A percentile compares a stretch with the other conserved stretches of the same genome.
These are phyloP conservation scores for Taxidea taxus DNA, from an alignment of 2,113 vertebrate species.

Conservation along the genomic window DNA sequence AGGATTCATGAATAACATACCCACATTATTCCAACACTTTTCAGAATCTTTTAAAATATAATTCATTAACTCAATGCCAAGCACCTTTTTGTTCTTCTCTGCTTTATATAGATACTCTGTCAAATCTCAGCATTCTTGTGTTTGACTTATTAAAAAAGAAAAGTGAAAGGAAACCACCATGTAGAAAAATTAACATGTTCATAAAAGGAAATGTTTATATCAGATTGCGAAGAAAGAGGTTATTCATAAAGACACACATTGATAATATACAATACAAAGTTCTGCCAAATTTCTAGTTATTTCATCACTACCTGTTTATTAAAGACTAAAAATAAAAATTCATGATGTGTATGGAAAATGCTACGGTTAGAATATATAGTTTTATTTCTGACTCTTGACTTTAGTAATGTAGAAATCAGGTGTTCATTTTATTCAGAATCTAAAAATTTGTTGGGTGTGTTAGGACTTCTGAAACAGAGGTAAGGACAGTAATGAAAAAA, in stretches of 20 bases:
- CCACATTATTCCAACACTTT: slow-evolving; percentile 45
- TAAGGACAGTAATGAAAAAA: background rate
- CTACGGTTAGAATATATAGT: background rate
- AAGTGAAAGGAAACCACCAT: slow-evolving; percentile 11
- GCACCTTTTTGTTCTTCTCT: slow-evolving; percentile 50
- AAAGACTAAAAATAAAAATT: slow-evolving; percentile 1
- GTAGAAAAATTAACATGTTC: slow-evolving; percentile 40
- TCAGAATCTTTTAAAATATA: slow-evolving; percentile 41
- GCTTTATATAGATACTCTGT: slow-evolving; percentile 48
- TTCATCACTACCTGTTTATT: background rate
- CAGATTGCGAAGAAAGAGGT: background rate
- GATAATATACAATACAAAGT: background rate
- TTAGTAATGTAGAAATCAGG: background rate
- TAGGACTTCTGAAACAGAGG: background rate
- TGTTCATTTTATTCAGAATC: background rate
- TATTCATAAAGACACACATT: background rate
- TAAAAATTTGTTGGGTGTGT: background rate
- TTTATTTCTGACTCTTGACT: background rate
- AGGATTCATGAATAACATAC: slow-evolving; percentile 49
- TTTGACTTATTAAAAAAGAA: slow-evolving; percentile 52
- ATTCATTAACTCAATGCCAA: slow-evolving; percentile 48
- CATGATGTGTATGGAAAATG: background rate
- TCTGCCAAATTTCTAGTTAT: background rate
- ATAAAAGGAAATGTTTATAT: slow-evolving; percentile 32
- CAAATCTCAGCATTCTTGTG: slow-evolving; percentile 43